Percentiles rank a stretch among this genome's conserved stretches.
phyloP scores from a whole-genome alignment of 2,797 vertebrate genomes.

The Decapterus maruadsi region DNA sequence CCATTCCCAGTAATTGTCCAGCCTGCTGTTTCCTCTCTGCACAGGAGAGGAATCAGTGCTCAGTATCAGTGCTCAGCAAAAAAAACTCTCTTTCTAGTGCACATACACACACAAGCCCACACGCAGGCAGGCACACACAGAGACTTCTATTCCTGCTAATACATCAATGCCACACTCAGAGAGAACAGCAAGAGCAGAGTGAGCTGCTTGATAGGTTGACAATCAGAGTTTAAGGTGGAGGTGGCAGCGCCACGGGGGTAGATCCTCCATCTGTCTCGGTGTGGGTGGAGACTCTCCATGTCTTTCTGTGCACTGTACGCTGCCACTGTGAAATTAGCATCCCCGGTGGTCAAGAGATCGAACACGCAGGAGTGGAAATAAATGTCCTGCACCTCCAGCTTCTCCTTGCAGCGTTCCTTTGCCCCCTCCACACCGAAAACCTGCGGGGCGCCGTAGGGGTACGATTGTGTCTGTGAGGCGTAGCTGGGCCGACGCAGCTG shows the following conservation, averaged over 20 bases:
- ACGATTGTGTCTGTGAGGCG: slow-evolving; percentile 70
- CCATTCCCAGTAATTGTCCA: slow-evolving; percentile 45
- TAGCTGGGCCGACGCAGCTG: slow-evolving; percentile 69
- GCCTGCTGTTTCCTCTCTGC: slow-evolving; percentile 39
- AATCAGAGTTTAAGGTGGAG: slow-evolving; percentile 37
- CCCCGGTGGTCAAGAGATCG: slow-evolving; percentile 96
- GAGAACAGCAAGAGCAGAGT: slow-evolving; percentile 81
- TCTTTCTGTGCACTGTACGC: slow-evolving; percentile 95
- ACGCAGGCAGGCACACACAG: slow-evolving; percentile 42
- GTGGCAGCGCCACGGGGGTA: slow-evolving; percentile 84
- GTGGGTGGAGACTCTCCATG: slow-evolving; percentile 93
- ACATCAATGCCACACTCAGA: slow-evolving; percentile 62
- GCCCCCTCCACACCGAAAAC: slow-evolving; percentile 90
- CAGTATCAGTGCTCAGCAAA: slow-evolving; percentile 67
- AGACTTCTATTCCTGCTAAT: slow-evolving; percentile 19
- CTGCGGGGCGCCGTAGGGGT: slow-evolving; percentile 58
- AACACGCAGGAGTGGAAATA: slow-evolving; percentile 98
- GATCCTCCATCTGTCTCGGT: slow-evolving; percentile 93
- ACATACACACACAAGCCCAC: slow-evolving; percentile 50
- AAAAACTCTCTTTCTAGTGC: slow-evolving; percentile 67
- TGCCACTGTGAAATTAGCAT: slow-evolving; percentile 94
- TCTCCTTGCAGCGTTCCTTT: slow-evolving; percentile 90
- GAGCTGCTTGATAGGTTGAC: slow-evolving; percentile 52
- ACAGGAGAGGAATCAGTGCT: slow-evolving; percentile 52
- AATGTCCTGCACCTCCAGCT: slow-evolving; percentile 93